phyloP scores from a whole-genome alignment of 2,888 invertebrate genomes.

The Oligia latruncula region DNA sequence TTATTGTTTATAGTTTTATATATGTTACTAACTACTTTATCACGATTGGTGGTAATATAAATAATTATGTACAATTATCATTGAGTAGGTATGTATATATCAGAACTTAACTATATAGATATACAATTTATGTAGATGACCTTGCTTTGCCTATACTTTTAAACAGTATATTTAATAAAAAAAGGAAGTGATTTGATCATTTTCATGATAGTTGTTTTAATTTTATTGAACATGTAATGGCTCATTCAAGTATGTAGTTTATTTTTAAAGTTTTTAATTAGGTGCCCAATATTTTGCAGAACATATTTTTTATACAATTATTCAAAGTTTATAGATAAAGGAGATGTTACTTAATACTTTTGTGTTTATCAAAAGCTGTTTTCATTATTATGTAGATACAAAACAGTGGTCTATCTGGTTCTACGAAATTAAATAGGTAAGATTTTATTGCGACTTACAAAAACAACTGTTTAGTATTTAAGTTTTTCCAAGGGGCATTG shows the following conservation, averaged over 20 bases:
- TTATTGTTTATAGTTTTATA: neutral
- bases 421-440: slow-evolving; percentile 11
- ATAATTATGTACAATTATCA: neutral
- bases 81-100: neutral
- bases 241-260: neutral
- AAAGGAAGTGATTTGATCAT: slow-evolving; percentile 9
- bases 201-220: neutral
- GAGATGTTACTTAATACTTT: no score
- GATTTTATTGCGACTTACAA: neutral
- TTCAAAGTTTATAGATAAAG: neutral
- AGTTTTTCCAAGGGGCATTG: neutral
- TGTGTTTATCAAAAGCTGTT: neutral
- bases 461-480: slow-evolving; percentile 10
- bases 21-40: neutral
- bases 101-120: neutral
- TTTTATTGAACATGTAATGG: slow-evolving; percentile 24
- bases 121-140: neutral
- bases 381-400: neutral
- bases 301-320: neutral
- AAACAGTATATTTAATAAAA: neutral
- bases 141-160: neutral
- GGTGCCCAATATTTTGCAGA: neutral
- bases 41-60: neutral
- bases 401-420: slow-evolving; percentile 3
- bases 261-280: slow-evolving; percentile 21